These are phyloP conservation scores for Cherax destructor DNA, from an alignment of 1,140 invertebrate genomes.

Conservation along the genomic window DNA sequence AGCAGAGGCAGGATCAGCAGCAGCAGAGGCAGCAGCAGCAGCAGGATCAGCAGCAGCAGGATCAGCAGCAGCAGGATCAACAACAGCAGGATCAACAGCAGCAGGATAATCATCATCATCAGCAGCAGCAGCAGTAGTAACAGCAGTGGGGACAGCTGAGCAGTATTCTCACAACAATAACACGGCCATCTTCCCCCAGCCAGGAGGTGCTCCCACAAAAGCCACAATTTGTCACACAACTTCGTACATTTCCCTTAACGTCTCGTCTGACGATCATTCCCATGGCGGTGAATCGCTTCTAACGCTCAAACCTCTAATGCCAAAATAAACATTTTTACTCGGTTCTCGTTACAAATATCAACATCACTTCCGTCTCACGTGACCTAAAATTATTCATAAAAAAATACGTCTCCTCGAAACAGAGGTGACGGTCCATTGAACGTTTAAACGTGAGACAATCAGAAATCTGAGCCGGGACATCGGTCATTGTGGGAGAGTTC, in stretches of 20 bases:
- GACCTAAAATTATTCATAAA: too few relatives aligned
- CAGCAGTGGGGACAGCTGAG: constrained; percentile 44
- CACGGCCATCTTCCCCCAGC: constrained; percentile 45
- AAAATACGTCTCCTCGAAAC: background rate
- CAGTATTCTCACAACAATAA: constrained; percentile 61
- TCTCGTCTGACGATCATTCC: background rate
- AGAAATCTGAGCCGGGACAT: constrained; percentile 49
- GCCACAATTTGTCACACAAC: background rate
- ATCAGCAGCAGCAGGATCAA: constrained; percentile 5
- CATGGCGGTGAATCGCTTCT: background rate
- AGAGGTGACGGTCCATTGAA: background rate
- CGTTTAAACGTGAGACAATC: background rate
- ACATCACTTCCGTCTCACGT: too few relatives aligned
- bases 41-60: too few relatives aligned
- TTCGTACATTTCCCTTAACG: background rate
- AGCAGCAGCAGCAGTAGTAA: constrained; percentile 26
- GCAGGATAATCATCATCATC: too few relatives aligned
- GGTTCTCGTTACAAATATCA: too few relatives aligned
- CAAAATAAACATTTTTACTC: too few relatives aligned
- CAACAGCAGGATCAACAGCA: background rate
- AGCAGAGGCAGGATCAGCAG: constrained; percentile 2
- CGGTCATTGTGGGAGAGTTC: constrained; percentile 53
- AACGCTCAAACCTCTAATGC: too few relatives aligned
- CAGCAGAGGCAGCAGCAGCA: constrained; percentile 2
- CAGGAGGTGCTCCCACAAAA: background rate